phyloP scores from a whole-genome alignment of 2,797 vertebrate genomes.

The Craterocephalus amniculus region DNA sequence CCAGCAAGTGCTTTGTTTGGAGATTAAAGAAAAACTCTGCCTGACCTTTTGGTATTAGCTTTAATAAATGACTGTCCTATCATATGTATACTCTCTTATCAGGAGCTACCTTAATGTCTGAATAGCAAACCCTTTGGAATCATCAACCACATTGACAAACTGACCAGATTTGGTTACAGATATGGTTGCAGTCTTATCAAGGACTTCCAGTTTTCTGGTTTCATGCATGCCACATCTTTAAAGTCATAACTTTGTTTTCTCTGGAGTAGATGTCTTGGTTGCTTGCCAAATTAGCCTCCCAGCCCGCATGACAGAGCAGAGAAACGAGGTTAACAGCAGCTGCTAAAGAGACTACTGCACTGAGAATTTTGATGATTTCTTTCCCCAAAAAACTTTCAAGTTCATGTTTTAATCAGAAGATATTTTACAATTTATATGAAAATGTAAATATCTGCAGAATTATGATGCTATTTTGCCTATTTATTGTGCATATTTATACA shows the following conservation, averaged over 20 bases:
- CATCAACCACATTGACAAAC: not conserved
- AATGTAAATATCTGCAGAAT: not conserved
- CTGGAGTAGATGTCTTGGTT: conserved; percentile 4
- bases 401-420: not conserved
- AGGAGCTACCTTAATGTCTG: conserved; percentile 15
- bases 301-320: not conserved
- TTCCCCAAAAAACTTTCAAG: not conserved
- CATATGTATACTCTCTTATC: conserved; percentile 21
- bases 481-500: not conserved
- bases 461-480: not conserved
- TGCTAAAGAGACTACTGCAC: not conserved
- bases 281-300: conserved; percentile 9
- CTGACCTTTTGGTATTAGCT: conserved; percentile 63
- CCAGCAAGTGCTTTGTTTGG: conserved; percentile 52
- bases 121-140: conserved; percentile 1
- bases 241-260: conserved; percentile 9
- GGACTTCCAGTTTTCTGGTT: not conserved
- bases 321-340: conserved; percentile 9
- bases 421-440: not conserved
- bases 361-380: not conserved
- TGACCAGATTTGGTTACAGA: not conserved
- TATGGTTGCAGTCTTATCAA: not conserved
- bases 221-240: conserved; percentile 4
- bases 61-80: conserved; percentile 55
- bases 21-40: conserved; percentile 46